Percentiles rank a stretch among this genome's conserved stretches.
These are phyloP conservation scores for Xerus rutilus DNA, from an alignment of 2,797 vertebrate genomes.

Conservation along the genomic window DNA sequence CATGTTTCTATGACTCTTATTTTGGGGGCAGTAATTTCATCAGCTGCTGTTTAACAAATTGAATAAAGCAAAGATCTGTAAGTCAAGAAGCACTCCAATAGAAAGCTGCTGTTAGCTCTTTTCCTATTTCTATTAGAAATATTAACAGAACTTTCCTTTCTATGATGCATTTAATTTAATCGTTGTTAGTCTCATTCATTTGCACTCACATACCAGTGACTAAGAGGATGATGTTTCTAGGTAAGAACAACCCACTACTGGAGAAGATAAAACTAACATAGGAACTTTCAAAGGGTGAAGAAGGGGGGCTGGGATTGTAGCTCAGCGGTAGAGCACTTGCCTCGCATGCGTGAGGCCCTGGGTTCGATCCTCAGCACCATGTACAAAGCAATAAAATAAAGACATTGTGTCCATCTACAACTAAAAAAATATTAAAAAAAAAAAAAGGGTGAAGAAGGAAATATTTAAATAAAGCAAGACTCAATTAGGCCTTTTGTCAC, in stretches of 20 bases:
- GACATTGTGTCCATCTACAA: no score
- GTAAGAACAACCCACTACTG: constrained; percentile 12
- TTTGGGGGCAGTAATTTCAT: constrained; percentile 50
- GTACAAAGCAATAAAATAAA: no score
- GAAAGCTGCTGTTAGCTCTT: constrained; percentile 38
- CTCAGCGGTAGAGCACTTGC: no score
- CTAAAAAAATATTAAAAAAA: no score
- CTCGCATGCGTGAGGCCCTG: no score
- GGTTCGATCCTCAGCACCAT: no score
- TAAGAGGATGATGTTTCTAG: constrained; percentile 59
- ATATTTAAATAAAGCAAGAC: constrained; percentile 26
- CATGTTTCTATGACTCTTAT: constrained; percentile 45
- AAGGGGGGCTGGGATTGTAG: no score
- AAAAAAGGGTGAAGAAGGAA: constrained; percentile 18
- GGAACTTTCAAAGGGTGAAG: constrained; percentile 32
- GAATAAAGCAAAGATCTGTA: constrained; percentile 62
- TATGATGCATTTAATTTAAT: constrained; percentile 52
- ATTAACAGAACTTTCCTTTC: not conserved
- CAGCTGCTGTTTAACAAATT: constrained; percentile 60
- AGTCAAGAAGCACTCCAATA: constrained; percentile 36
- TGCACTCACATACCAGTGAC: constrained; percentile 27
- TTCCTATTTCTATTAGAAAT: constrained; percentile 50
- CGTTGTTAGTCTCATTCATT: constrained; percentile 40
- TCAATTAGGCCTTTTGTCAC: not conserved
- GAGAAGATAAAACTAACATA: not conserved